These are phyloP conservation scores for Ferrisia virgata DNA, from an alignment of 2,888 invertebrate species.

Conservation along the genomic window DNA sequence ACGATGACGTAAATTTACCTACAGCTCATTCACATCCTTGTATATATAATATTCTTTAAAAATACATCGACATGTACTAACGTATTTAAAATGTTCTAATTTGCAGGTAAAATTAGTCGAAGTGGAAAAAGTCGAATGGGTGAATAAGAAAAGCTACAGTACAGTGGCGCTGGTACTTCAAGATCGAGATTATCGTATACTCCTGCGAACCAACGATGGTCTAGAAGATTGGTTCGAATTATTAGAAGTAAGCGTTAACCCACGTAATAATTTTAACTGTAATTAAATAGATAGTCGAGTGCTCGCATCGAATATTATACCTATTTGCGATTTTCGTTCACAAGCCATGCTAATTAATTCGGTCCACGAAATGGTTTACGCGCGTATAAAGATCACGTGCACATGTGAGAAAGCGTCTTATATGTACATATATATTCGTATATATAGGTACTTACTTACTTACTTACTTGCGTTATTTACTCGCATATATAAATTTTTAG, in stretches of 20 bases:
- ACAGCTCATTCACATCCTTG: too few relatives aligned
- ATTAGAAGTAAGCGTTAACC: constrained; percentile 57
- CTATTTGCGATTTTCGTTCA: too few relatives aligned
- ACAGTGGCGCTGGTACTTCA: constrained; percentile 59
- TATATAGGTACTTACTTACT: too few relatives aligned
- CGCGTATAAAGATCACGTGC: not conserved
- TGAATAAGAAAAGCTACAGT: constrained; percentile 64
- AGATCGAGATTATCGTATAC: constrained; percentile 54
- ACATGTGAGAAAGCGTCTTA: not conserved
- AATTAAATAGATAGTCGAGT: too few relatives aligned
- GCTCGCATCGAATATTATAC: too few relatives aligned
- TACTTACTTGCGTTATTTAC: not conserved
- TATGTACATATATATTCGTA: not conserved
- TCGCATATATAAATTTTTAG: not conserved
- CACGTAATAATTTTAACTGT: not conserved
- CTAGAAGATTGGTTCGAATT: constrained; percentile 66
- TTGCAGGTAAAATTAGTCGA: constrained; percentile 61
- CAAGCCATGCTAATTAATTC: not conserved
- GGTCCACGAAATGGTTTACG: not conserved
- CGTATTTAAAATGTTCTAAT: not conserved
- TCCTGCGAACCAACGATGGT: constrained; percentile 57
- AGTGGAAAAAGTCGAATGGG: constrained; percentile 65
- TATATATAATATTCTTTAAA: too few relatives aligned
- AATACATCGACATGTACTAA: not conserved
- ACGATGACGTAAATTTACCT: too few relatives aligned